A percentile compares a stretch with the other conserved stretches of the same genome.
Evolutionary conservation across 2,888 invertebrate species (phyloP).

Genomic region (Heliconius charithonia): DNA sequence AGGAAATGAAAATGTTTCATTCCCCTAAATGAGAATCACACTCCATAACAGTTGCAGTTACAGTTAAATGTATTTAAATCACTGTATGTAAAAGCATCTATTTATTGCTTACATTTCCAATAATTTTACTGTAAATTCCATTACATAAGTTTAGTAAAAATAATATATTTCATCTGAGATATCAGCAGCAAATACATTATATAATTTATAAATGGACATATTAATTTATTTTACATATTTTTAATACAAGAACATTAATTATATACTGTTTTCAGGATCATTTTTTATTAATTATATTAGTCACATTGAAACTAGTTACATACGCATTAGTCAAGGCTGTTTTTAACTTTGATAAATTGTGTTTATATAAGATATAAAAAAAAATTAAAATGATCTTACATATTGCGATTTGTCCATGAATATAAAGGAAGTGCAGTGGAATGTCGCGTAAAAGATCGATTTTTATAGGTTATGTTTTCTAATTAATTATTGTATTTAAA

Average conservation of each 20-base stretch:
- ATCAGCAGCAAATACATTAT: not conserved
- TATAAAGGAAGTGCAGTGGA: constrained; percentile 21
- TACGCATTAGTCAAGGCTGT: not conserved
- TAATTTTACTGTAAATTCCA: not conserved
- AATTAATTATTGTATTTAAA: not conserved
- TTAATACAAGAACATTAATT: not conserved
- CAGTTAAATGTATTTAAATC: not conserved
- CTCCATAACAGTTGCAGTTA: not conserved
- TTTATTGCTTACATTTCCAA: not conserved
- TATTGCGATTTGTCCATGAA: not conserved
- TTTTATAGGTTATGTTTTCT: constrained; percentile 56
- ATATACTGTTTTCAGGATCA: not conserved
- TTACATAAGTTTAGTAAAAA: not conserved
- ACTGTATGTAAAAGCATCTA: not conserved
- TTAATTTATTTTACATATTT: not conserved
- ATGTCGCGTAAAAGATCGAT: constrained; percentile 63
- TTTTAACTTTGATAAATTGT: not conserved
- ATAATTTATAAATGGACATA: not conserved
- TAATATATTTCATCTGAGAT: not conserved
- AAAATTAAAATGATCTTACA: not conserved
- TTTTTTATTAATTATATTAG: not conserved
- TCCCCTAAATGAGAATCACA: not conserved
- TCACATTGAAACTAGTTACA: too few relatives aligned
- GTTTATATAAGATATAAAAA: not conserved
- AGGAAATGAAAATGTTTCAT: not conserved